These are phyloP conservation scores for Apostichopus japonicus DNA, from an alignment of 35 echinoderm and acorn worm species.

Conservation along the genomic window DNA sequence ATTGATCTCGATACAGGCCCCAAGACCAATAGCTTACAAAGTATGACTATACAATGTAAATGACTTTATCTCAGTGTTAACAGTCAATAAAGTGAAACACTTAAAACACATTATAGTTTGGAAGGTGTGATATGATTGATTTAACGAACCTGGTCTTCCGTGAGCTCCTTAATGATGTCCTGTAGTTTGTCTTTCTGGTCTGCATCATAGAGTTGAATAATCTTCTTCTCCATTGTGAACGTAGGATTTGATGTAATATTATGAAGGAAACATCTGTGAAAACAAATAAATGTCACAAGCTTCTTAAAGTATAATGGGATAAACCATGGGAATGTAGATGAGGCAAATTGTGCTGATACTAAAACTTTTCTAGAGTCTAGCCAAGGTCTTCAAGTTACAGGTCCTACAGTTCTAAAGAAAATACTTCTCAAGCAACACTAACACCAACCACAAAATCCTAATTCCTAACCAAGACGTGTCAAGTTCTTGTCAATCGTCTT, in stretches of 20 bases:
- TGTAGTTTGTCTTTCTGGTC: background rate
- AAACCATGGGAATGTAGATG: background rate
- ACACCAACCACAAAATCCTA: too few species aligned
- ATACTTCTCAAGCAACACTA: too few species aligned
- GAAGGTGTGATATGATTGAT: too few species aligned
- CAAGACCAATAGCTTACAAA: too few species aligned
- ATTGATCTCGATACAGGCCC: too few species aligned
- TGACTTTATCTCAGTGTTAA: too few species aligned
- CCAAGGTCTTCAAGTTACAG: background rate
- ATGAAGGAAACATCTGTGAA: background rate
- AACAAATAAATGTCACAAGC: background rate
- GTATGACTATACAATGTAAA: too few species aligned
- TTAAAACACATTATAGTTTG: too few species aligned
- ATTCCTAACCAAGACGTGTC: too few species aligned
- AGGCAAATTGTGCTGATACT: background rate
- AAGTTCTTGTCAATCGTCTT: too few species aligned
- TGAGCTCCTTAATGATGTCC: conserved; percentile 23
- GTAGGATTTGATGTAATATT: background rate
- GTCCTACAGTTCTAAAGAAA: too few species aligned
- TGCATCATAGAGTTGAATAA: conserved; percentile 15
- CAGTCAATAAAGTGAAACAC: too few species aligned
- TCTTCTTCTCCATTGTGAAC: conserved; percentile 35
- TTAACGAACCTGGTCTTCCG: background rate
- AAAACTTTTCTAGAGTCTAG: background rate
- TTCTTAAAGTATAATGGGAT: background rate